Evolutionary conservation across 2,113 vertebrate genomes (phyloP), one percentile per base, ranked within the genome.

Genomic region (Steatornis caripensis): DNA sequence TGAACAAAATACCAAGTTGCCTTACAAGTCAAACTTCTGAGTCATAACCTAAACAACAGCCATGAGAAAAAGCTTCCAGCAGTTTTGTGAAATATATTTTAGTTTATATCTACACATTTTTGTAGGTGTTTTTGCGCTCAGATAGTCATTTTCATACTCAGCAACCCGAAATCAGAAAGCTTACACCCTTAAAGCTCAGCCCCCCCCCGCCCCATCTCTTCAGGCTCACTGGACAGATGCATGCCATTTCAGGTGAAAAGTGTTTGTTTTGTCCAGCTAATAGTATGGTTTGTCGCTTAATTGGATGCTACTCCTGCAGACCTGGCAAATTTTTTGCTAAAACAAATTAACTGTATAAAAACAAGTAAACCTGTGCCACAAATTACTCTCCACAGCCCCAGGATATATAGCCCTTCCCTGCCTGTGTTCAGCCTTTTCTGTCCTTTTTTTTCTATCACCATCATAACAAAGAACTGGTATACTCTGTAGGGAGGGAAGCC

Each of bases 1-100:
- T 71, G 58, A 95, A 55, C 36, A 89, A 83, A 88, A 80, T 54
- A 86, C 36, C 41, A 57, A 83, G 26, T 71, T 84, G 68, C 51
- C 13, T 84, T 57, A 6, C 24, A 84, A 87, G n/a, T 54, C 60
- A 46, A 74, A 84, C 26, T 88, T 87, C 53, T 94, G 87, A 91
- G 45, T 76, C 74, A 65, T 41, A 89, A 85, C 20, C 45, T 88
- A 76, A 93, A 80, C 66, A 91, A 61, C 4, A 12, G 8, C 4
- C 0, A 66, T 60, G 22, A 51, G 74, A 90, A 93, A 57, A 72
- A 90, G 46, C 27, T 84, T 48, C 36, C 48, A 37, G 24, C 23
- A 62, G 26, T 65, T 93, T 92, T 54, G n/a, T 54, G 37, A 62
- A 75, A 22, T 66, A 51, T 2, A 2, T 51, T 69, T 69, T 65